Base-by-base conservation (phyloP, 2,113 vertebrate genomes). In the Telmatochromis brachygnathus region DNA sequence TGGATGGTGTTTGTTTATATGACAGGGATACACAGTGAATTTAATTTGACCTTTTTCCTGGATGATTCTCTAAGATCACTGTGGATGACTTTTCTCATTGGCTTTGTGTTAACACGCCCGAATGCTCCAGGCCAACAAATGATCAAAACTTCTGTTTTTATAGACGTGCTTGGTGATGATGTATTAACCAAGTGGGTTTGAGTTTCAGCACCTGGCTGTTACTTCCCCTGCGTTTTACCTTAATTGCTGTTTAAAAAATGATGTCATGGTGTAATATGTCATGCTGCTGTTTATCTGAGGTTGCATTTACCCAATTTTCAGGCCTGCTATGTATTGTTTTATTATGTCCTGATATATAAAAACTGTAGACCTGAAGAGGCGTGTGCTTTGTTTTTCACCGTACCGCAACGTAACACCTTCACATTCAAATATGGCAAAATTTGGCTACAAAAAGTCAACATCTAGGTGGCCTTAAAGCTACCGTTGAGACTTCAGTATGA, bases 1-100 rank as follows among this genome's bases (percentile, higher is more conserved):
- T 15, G 8, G 37, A 42, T 42, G 37, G 21, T 42, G 0, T 70
- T 39, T 68, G 11, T 68, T 68, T 39, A 68, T 13, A 0, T 68
- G 62, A 68, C 62, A 68, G 62, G 62, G 33, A 68, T 39, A 70
- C 65, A 70, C 13, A 1, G 7, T 39, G 62, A 37, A 68, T 68
- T 68, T 39, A 68, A 68, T 1, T 0, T 2, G 33, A 65, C 17
- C 10, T 37, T 65, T 65, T 65, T 0, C 60, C 10, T 0, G 0
- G 55, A 28, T 58, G 65, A 14, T 65, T 65, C 60, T 37, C 10
- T 65, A 21, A 37, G 33, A 13, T 65, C 19, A 37, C 2, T 65
- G 60, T 37, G 33, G 60, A 37, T 37, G 17, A 37, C 65, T 42
- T 70, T 70, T 14, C 37, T 70, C 12, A 14, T 39, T 15, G 12